Base-by-base conservation (phyloP, 2,113 vertebrate species). In the Oncorhynchus gorbuscha region DNA sequence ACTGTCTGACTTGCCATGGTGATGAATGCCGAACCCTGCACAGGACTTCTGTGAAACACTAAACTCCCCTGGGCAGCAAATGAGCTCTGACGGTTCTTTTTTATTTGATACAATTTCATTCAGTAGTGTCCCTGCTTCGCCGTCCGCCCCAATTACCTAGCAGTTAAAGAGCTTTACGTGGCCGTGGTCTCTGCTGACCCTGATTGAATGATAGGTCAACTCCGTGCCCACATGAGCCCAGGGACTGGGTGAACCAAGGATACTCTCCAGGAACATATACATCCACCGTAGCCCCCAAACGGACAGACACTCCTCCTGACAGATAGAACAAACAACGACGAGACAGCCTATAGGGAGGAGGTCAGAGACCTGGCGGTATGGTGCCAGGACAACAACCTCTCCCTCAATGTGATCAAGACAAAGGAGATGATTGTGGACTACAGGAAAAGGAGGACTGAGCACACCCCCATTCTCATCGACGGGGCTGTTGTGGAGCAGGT, bases 91-190 rank as follows among this genome's bases (percentile, higher is more conserved):
- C 86, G 81, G 87, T 88, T 91, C 82, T 79, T 87, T 91, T 92
- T 93, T 89, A 91, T 90, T 89, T 92, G 90, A 90, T 88, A 80
- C 90, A 79, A 85, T 89, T 88, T 88, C 85, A 87, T 88, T 84
- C 75, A 70, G 80, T 80, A 87, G 82, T 79, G 80, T 87, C 89
- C 74, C 62, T 79, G 80, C 67, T 79, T 68, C 74, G 59, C 82
- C 80, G 86, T 84, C 88, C 73, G 9, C 39, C 79, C 74, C 85
- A 85, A 89, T 91, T 85, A 92, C 22, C 5, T 4, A 1, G 72
- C 69, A 14, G 64, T 82, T 87, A 82, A 85, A 58, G 72, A 79
- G 77, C 35, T 84, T 84, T 87, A 83, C 45, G 77, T 58, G 14
- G 71, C 64, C 45, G 59, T 22, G 14, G 14, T 13, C 49, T 18